phyloP scores from a whole-genome alignment of 2,888 invertebrate genomes.

The Schrankia costaestrigalis region DNA sequence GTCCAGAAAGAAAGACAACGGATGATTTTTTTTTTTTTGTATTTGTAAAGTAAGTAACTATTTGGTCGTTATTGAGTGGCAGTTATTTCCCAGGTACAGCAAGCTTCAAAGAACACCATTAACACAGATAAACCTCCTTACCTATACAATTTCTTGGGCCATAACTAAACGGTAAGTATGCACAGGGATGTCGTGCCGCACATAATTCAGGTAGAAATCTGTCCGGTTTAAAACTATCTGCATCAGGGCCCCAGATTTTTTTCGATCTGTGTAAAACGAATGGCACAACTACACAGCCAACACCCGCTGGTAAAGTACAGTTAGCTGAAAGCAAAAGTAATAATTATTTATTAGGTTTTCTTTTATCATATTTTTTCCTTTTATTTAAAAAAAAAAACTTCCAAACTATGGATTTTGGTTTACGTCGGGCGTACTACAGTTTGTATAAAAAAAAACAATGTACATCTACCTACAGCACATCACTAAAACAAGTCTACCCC shows the following conservation, averaged over 20 bases:
- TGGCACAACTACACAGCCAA: conserved; percentile 61
- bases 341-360: too few relatives aligned
- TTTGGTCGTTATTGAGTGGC: too few relatives aligned
- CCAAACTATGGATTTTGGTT: not conserved
- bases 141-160: conserved; percentile 77
- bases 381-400: not conserved
- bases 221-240: conserved; percentile 80
- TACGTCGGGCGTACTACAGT: not conserved
- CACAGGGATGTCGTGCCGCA: conserved; percentile 62
- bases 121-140: conserved; percentile 30
- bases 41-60: too few relatives aligned
- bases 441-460: too few relatives aligned
- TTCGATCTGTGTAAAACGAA: conserved; percentile 73
- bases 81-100: too few relatives aligned
- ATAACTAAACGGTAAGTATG: conserved; percentile 71
- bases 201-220: conserved; percentile 78
- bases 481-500: too few relatives aligned
- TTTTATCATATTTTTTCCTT: too few relatives aligned
- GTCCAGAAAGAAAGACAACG: not conserved
- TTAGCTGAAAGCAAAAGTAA: too few relatives aligned
- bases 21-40: too few relatives aligned
- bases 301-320: conserved; percentile 67
- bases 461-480: too few relatives aligned
- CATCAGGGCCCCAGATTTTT: conserved; percentile 79
- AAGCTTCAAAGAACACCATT: not conserved